Conservation (phyloP, 2,113 vertebrate genomes). For the Cromileptes altivelis region DNA sequence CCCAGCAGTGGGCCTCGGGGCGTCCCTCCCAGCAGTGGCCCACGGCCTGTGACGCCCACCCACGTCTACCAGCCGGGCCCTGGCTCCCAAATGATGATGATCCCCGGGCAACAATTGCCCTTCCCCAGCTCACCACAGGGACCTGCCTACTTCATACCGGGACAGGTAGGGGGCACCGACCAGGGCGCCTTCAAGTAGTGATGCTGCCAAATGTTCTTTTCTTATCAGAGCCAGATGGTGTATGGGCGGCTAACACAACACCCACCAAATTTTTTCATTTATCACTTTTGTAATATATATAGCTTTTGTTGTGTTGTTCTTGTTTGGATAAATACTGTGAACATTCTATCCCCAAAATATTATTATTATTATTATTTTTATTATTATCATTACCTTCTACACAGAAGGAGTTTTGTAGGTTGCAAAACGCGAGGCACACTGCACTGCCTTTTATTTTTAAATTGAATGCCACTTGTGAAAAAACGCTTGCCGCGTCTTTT, state of each 20-base stretch:
- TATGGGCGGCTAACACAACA: neutral
- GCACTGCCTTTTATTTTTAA: too few species aligned
- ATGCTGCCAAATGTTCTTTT: neutral
- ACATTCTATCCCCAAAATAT: neutral
- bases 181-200: neutral
- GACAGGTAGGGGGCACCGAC: slow-evolving; percentile 87
- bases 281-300: neutral
- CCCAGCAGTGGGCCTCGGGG: slow-evolving; percentile 89
- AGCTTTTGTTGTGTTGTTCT: neutral
- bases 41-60: slow-evolving; percentile 91
- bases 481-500: too few species aligned
- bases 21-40: slow-evolving; percentile 89
- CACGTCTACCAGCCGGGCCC: slow-evolving; percentile 92
- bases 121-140: slow-evolving; percentile 91
- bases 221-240: neutral
- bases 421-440: too few species aligned
- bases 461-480: too few species aligned
- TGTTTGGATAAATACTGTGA: neutral
- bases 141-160: slow-evolving; percentile 91
- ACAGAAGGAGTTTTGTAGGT: too few species aligned
- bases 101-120: slow-evolving; percentile 91
- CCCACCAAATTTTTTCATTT: neutral
- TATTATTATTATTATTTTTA: too few species aligned
- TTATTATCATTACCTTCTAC: too few species aligned
- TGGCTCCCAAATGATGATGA: slow-evolving; percentile 98